A percentile compares a stretch with the other conserved stretches of the same genome.
phyloP scores from a whole-genome alignment of 2,888 invertebrate species.

The Theodoxus fluviatilis region DNA sequence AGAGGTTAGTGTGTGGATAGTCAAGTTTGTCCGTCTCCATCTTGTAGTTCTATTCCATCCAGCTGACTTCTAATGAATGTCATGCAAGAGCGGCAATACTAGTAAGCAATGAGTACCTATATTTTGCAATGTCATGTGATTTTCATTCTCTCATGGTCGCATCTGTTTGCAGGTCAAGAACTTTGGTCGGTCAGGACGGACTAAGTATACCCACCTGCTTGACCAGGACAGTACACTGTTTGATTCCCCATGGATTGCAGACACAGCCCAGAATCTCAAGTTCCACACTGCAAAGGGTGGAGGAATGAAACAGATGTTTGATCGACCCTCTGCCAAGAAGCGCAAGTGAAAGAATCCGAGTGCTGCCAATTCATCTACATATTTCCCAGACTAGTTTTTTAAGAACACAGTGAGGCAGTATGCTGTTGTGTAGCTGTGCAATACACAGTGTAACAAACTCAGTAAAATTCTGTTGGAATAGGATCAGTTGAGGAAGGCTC shows the following conservation, averaged over 20 bases:
- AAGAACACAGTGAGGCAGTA: background rate
- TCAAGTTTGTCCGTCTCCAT: too few relatives aligned
- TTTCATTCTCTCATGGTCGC: too few relatives aligned
- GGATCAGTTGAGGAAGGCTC: too few relatives aligned
- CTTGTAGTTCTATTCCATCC: background rate
- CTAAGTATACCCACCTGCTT: conserved; percentile 98
- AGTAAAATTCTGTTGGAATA: too few relatives aligned
- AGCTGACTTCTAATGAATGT: background rate
- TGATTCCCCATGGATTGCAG: conserved; percentile 95
- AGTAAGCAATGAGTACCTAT: background rate
- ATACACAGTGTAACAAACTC: too few relatives aligned
- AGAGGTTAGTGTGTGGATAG: too few relatives aligned
- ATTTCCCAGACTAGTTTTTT: background rate
- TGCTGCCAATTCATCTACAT: background rate
- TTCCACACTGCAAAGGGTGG: conserved; percentile 88
- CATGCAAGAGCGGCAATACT: too few relatives aligned
- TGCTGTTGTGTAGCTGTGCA: background rate
- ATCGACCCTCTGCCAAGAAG: conserved; percentile 72
- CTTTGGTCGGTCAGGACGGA: conserved; percentile 97
- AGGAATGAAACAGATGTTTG: conserved; percentile 91
- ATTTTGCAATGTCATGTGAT: too few relatives aligned
- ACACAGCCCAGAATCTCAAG: conserved; percentile 86
- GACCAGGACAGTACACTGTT: conserved; percentile 99
- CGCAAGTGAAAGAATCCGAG: conserved; percentile 34
- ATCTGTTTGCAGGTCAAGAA: conserved; percentile 82